phyloP scores from a whole-genome alignment of 92 coral and sea anemone species.

The Virgularia gustaviana region DNA sequence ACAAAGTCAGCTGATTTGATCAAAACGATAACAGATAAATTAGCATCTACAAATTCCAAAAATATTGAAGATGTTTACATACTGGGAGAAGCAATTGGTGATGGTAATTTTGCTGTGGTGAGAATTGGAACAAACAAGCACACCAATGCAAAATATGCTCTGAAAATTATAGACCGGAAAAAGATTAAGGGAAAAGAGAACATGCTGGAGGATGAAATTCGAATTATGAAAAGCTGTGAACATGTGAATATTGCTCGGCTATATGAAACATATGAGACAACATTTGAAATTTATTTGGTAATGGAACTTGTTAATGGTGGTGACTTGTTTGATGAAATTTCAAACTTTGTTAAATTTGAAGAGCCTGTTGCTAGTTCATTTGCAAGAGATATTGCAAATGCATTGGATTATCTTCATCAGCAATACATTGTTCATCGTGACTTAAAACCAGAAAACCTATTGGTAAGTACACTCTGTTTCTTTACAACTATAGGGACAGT shows the following conservation, averaged over 20 bases:
- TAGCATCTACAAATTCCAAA: slow-evolving; percentile 17
- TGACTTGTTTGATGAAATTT: slow-evolving; percentile 90
- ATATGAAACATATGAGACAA: slow-evolving; percentile 75
- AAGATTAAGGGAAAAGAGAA: slow-evolving; percentile 86
- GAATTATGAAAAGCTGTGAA: slow-evolving; percentile 80
- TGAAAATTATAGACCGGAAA: slow-evolving; percentile 85
- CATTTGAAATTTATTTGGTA: slow-evolving; percentile 71
- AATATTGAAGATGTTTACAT: slow-evolving; percentile 79
- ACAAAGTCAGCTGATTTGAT: neutral
- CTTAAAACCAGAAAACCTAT: slow-evolving; percentile 90
- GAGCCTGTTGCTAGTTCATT: slow-evolving; percentile 74
- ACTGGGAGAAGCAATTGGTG: slow-evolving; percentile 88
- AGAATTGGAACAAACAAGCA: slow-evolving; percentile 73
- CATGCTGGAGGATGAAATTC: slow-evolving; percentile 89
- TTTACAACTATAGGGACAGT: too few species aligned
- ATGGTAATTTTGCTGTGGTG: slow-evolving; percentile 94
- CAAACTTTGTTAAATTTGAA: slow-evolving; percentile 81
- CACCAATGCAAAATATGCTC: slow-evolving; percentile 72
- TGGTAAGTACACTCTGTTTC: too few species aligned
- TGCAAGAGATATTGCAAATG: slow-evolving; percentile 75
- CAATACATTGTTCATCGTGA: slow-evolving; percentile 90
- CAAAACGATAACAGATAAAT: neutral
- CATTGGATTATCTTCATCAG: slow-evolving; percentile 81
- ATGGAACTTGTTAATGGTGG: slow-evolving; percentile 91
- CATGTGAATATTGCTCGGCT: slow-evolving; percentile 85